Evolutionary conservation across 2,113 vertebrate species (phyloP), one percentile per base, ranked within the genome.

Genomic region (Trachemys scripta): DNA sequence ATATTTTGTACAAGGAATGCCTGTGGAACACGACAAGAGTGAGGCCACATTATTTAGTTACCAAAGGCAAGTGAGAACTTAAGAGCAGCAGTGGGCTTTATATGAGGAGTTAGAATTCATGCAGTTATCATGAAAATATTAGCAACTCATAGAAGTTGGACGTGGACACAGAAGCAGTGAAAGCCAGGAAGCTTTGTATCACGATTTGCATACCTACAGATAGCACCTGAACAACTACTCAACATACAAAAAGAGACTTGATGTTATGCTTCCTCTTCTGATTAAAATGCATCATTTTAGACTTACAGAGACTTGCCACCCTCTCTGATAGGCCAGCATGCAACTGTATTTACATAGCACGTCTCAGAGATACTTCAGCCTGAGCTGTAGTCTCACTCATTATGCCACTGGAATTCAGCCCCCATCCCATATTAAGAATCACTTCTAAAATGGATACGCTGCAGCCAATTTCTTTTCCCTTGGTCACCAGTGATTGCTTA

Each of bases 131-230:
- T 14, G 2, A 31, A 72, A 49, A 53, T 10, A 1, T 51, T 10
- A 27, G 2, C 50, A 31, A 9, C 51, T 27, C 75, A 0, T 2
- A 53, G 56, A 14, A 24, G n/a, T 4, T 20, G 2, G n/a, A 35
- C 69, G 24, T n/a, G 89, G n/a, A 8, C 47, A 10, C 54, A n/a
- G 82, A 38, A 78, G 2, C 45, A 17, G 7, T 6, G 59, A 22
- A 84, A 56, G 6, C 47, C 7, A 10, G 11, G 57, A 56, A 57
- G 17, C 38, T 29, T 12, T 2, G 2, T 31, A 1, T 11, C 1
- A 0, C 1, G 25, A 29, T 19, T 31, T 14, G 35, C 82, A 27
- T 5, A 54, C 6, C 51, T 6, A 7, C 0, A 1, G 31, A 10
- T 35, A 80, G 27, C 51, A 13, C 5, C 13, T 80, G 65, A 82